Conservation (phyloP, 2,888 invertebrate genomes). For the Dasypolia templi region DNA sequence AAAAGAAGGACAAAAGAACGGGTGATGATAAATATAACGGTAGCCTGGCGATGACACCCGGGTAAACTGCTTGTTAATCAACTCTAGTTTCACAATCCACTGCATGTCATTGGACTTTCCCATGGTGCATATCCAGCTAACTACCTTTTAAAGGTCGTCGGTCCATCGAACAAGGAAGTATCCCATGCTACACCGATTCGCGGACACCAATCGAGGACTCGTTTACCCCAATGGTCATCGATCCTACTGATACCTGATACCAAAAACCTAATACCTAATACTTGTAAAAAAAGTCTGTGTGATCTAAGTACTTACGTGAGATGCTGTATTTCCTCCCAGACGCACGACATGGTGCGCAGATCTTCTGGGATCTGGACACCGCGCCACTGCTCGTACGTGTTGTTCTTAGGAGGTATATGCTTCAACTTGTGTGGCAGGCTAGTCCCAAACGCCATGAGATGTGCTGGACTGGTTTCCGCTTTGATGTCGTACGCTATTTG, state of each 20-base stretch:
- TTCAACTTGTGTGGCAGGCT: constrained; percentile 87
- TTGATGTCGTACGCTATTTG: constrained; percentile 87
- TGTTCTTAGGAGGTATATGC: constrained; percentile 89
- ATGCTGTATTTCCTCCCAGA: constrained; percentile 92
- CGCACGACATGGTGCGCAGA: constrained; percentile 90
- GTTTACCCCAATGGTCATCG: neutral
- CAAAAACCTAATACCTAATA: too few species aligned
- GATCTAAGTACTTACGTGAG: constrained; percentile 83
- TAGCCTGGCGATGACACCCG: neutral
- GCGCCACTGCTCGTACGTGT: constrained; percentile 89
- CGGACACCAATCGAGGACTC: neutral
- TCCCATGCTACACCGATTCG: neutral
- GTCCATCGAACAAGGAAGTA: neutral
- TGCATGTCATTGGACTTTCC: neutral
- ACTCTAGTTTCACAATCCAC: neutral
- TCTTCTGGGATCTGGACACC: constrained; percentile 90
- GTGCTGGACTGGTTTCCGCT: constrained; percentile 87
- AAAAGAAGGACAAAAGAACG: neutral
- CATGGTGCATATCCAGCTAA: too few species aligned
- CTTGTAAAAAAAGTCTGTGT: neutral
- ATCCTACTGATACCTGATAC: neutral
- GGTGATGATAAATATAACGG: neutral
- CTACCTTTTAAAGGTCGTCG: neutral
- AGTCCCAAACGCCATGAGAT: constrained; percentile 88
- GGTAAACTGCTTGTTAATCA: constrained; percentile 9